These are phyloP conservation scores for Sebastes matsubarae DNA, from an alignment of 2,797 vertebrate genomes.

Conservation along the genomic window DNA sequence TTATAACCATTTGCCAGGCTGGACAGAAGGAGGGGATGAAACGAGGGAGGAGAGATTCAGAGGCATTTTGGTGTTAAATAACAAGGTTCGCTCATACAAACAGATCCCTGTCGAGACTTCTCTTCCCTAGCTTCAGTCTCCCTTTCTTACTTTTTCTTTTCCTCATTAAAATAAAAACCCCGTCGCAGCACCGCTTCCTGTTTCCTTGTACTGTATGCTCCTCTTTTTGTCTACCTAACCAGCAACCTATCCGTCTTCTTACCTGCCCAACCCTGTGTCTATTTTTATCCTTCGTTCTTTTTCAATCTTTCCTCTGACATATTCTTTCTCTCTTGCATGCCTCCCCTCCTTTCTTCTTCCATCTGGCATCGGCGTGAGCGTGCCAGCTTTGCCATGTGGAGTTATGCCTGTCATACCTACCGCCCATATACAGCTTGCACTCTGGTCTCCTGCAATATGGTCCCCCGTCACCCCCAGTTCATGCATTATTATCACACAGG, in stretches of 20 bases:
- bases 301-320: slow-evolving; percentile 60
- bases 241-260: slow-evolving; percentile 5
- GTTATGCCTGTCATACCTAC: slow-evolving; percentile 74
- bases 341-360: slow-evolving; percentile 71
- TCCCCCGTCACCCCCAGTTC: slow-evolving; percentile 52
- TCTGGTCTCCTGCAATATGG: slow-evolving; percentile 71
- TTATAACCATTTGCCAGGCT: slow-evolving; percentile 53
- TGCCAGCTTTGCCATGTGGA: slow-evolving; percentile 76
- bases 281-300: slow-evolving; percentile 57
- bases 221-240: neutral
- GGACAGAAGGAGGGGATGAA: slow-evolving; percentile 35
- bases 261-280: slow-evolving; percentile 41
- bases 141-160: neutral
- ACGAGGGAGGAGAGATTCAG: neutral
- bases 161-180: slow-evolving; percentile 9
- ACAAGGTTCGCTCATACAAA: slow-evolving; percentile 20
- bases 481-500: slow-evolving; percentile 46
- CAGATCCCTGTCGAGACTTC: neutral
- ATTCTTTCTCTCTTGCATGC: slow-evolving; percentile 56
- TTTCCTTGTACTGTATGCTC: slow-evolving; percentile 3
- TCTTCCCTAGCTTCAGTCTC: neutral
- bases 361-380: slow-evolving; percentile 61
- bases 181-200: neutral
- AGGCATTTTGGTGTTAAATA: slow-evolving; percentile 23
- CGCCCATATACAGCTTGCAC: slow-evolving; percentile 71